Evolutionary conservation across 1,140 invertebrate species (phyloP), one percentile per base, ranked within the genome.

Genomic region (Ctenoplectra terminalis): DNA sequence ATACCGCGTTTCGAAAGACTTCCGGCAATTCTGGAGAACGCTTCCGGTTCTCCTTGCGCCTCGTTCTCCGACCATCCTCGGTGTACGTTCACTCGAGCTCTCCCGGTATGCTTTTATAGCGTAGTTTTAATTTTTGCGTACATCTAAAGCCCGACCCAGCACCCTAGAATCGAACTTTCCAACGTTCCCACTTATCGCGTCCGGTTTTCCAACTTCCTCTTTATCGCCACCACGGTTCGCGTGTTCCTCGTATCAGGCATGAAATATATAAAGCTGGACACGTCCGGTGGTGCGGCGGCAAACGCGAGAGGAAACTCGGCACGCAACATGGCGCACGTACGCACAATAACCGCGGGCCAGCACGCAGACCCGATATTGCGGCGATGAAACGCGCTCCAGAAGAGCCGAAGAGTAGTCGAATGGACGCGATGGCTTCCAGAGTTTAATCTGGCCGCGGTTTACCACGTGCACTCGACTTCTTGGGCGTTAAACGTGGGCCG

Each of bases 241-340:
- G 76, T 78, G 76, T 37, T 11, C 23, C 29, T 61, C 54, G 43
- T 71, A 50, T 61, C 76, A 20, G 23, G 66, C n/a, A 48, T 78
- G 31, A 78, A 61, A 78, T 60, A 71, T 61, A 78, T 60, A 60
- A 78, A 70, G 52, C 54, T n/a, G 46, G 43, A 60, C 26, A 71
- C 76, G 54, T 71, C 76, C 66, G 63, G 63, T 63, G 4, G 20
- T 17, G 58, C 29, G 29, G 40, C 31, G 29, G 23, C n/a, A 9
- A 23, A n/a, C 34, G 29, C 31, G 43, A 69, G 37, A 43, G 52
- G 66, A 56, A 78, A 34, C 75, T 60, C 60, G 37, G 54, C 76
- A 78, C 76, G 76, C 76, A 71, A 78, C 34, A 60, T 31, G 66
- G 31, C 9, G 46, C 66, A 60, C 66, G 76, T 67, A 78, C 76